Percentiles rank a stretch among this genome's conserved stretches.
Evolutionary conservation across 2,797 vertebrate species (phyloP).

Genomic region (Diplodus sargus): DNA sequence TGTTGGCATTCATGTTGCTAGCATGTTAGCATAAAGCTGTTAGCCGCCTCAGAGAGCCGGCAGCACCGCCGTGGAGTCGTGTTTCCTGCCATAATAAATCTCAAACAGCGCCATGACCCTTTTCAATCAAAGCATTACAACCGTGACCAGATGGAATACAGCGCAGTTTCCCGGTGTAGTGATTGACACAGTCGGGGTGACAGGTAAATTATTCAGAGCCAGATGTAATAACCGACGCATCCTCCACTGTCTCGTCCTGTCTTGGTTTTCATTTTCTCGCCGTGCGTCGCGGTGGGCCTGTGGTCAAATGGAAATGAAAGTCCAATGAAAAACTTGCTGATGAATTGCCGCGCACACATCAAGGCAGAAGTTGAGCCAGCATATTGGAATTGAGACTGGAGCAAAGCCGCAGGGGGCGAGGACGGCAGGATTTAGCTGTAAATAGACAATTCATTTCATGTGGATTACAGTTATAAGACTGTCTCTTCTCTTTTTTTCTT

Average conservation of each 20-base stretch:
- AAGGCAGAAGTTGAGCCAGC: conserved; percentile 39
- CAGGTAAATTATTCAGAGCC: conserved; percentile 49
- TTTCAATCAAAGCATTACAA: conserved; percentile 24
- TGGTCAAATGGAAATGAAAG: conserved; percentile 67
- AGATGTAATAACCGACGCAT: conserved; percentile 59
- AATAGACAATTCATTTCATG: conserved; percentile 62
- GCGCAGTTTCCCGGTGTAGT: conserved; percentile 6
- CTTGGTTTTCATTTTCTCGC: conserved; percentile 52
- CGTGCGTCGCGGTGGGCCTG: conserved; percentile 37
- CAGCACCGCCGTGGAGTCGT: background rate
- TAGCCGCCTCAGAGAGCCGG: background rate
- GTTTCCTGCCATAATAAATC: background rate
- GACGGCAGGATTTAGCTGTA: conserved; percentile 36
- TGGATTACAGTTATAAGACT: conserved; percentile 41
- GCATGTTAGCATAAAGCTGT: background rate
- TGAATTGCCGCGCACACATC: conserved; percentile 54
- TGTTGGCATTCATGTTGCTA: too few relatives aligned
- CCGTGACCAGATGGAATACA: conserved; percentile 1
- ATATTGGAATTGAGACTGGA: conserved; percentile 52
- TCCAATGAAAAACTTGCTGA: conserved; percentile 61
- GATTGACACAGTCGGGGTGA: conserved; percentile 43
- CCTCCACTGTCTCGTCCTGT: conserved; percentile 20
- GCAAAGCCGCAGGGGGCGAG: conserved; percentile 12
- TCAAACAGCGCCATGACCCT: background rate
- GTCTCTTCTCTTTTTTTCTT: conserved; percentile 4